Percentiles rank a stretch among this genome's conserved stretches.
Evolutionary conservation across 2,113 vertebrate genomes (phyloP).

Genomic region (Caranx ignobilis): DNA sequence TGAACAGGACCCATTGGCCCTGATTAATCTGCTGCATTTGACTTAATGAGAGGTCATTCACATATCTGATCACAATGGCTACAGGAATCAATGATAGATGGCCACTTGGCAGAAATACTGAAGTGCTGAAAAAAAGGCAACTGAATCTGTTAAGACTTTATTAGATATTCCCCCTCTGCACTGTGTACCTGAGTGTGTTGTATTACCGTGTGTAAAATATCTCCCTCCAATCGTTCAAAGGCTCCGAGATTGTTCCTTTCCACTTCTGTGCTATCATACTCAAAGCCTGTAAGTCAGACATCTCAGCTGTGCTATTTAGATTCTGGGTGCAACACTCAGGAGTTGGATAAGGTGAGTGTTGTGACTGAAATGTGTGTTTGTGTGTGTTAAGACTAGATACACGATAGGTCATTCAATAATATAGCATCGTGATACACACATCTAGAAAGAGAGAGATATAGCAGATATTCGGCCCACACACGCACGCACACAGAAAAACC

Average conservation of each 20-base stretch:
- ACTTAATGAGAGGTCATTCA: conserved; percentile 83
- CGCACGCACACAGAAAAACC: conserved; percentile 62
- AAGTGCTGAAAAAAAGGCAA: conserved; percentile 47
- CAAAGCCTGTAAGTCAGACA: conserved; percentile 35
- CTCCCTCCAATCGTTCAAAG: conserved; percentile 51
- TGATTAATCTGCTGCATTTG: conserved; percentile 81
- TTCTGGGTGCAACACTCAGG: conserved; percentile 52
- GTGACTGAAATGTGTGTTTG: conserved; percentile 63
- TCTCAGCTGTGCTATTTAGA: conserved; percentile 59
- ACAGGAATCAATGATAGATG: conserved; percentile 82
- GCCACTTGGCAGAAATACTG: conserved; percentile 75
- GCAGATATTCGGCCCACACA: conserved; percentile 38
- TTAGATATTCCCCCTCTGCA: conserved; percentile 55
- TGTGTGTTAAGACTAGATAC: conserved; percentile 61
- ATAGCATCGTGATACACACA: conserved; percentile 63
- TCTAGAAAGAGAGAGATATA: conserved; percentile 64
- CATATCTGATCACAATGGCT: conserved; percentile 80
- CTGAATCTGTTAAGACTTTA: conserved; percentile 64
- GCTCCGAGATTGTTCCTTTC: conserved; percentile 56
- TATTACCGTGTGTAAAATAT: conserved; percentile 61
- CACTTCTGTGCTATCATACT: conserved; percentile 33
- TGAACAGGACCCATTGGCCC: conserved; percentile 74
- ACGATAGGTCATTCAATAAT: conserved; percentile 80
- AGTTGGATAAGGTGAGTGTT: conserved; percentile 58
- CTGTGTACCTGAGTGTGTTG: conserved; percentile 50